These are phyloP conservation scores for Diuraphis noxia DNA, from an alignment of 1,140 invertebrate species.

Conservation along the genomic window DNA sequence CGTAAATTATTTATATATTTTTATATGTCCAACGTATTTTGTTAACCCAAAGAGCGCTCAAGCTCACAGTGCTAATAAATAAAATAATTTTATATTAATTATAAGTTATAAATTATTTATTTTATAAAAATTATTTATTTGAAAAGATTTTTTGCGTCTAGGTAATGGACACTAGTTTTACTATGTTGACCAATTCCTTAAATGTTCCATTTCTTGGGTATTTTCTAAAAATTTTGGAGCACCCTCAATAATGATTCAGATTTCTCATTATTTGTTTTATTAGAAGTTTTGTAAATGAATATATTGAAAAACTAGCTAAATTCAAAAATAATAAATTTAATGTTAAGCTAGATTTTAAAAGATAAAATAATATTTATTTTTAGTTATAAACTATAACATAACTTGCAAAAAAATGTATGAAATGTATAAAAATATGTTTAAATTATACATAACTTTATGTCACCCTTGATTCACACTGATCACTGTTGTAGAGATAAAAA, in stretches of 20 bases:
- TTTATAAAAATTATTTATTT: background rate
- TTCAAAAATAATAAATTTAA: background rate
- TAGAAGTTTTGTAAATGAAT: background rate
- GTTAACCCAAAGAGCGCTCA: background rate
- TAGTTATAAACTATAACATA: background rate
- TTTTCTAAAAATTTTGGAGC: background rate
- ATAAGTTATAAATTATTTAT: background rate
- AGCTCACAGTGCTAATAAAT: background rate
- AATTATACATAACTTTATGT: background rate
- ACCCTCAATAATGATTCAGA: background rate
- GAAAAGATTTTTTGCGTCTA: background rate
- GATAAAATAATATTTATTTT: background rate
- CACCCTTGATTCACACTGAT: background rate
- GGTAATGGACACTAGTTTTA: too few relatives aligned
- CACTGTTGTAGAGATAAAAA: background rate
- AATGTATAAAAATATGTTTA: background rate
- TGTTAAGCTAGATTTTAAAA: background rate
- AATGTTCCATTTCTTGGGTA: background rate
- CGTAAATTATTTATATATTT: too few relatives aligned
- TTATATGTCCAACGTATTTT: background rate
- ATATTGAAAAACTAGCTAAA: too few relatives aligned
- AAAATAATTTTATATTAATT: background rate
- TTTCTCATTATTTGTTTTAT: background rate
- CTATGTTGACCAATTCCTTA: background rate
- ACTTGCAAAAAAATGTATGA: background rate